Evolutionary conservation across 2,797 vertebrate genomes (phyloP), one percentile per base, ranked within the genome.

Genomic region (Sebastes minor): DNA sequence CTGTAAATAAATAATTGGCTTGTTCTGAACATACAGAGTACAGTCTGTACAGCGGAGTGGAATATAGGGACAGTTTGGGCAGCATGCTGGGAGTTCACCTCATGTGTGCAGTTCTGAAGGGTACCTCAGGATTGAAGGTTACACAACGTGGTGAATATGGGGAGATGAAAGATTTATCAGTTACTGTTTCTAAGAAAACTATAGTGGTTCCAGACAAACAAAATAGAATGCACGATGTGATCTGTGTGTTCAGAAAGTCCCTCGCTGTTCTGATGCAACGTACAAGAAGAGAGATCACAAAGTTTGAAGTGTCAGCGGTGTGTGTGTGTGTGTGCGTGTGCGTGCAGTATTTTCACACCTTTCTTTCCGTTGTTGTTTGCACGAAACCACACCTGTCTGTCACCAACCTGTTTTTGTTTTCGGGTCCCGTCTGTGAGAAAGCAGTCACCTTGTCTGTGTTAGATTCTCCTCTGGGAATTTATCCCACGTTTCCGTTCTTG

Each of bases 1-100:
- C 76, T 81, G 76, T 93, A 89, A 94, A 93, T 92, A 91, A 94
- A 92, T 90, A 76, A 90, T 91, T 59, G 63, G 60, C 71, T 81
- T 74, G 72, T 80, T 80, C 46, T 70, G 75, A 89, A 80, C 65
- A 60, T 74, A 62, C 73, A 67, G 38, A 61, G 76, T 27, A 57
- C 38, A 81, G 81, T 56, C 64, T 59, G 57, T 60, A 77, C 71
- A 64, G 74, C 30, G 11, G 59, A 78, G 63, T 76, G 67, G 61
- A 59, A 67, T 13, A 32, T 56, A 46, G 62, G 64, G 35, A 66
- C 30, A 30, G 23, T 79, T 71, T 66, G 74, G 84, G 20, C 59
- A 62, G 53, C 75, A 52, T 11, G 57, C 80, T 76, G 73, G 30
- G 55, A 88, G 84, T 89, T 86, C 79, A 83, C 49, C 68, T 23